Base-by-base conservation (phyloP, 2,797 vertebrate genomes). In the Heliangelus exortis region DNA sequence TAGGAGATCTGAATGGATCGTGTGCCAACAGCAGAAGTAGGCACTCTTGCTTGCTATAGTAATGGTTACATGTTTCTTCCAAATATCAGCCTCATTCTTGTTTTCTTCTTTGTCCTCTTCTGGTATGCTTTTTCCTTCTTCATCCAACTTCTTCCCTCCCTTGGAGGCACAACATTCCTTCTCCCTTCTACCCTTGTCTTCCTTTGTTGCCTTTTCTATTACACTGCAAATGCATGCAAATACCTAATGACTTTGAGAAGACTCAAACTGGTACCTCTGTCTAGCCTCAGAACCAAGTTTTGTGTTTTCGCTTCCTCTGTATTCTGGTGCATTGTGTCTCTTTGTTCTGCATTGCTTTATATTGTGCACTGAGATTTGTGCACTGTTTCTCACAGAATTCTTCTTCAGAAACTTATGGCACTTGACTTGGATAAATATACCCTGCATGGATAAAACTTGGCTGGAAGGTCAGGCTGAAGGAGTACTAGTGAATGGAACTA, bases 181-280 rank as follows among this genome's bases (percentile, higher is more conserved):
- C 45, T 50, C 43, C 45, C 71, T 90, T 65, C 50, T 85, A 67
- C 25, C 50, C 68, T 71, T 59, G 29, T 15, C 45, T 96, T 91
- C 83, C 75, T 92, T 63, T 55, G 29, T n/a, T 81, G 58, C 20
- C 59, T 84, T 89, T 85, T 29, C 54, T 67, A 62, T 93, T 95
- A 84, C 73, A 81, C 77, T 92, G 76, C 39, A 75, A 89, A 94
- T 89, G 81, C 26, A 65, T 62, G 69, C 47, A 86, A 88, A 86
- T 43, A 61, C 31, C 8, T 20, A 65, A 47, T 15, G 72, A 82
- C 39, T 84, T 53, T 0, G 9, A 55, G 63, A n/a, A 61, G 54
- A 68, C 78, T 92, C 71, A 84, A 7, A 34, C 21, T 47, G 25
- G 31, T 75, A 41, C 48, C 39, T 78, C 87, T 85, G 36, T 57